Percentiles rank a stretch among this genome's conserved stretches.
Evolutionary conservation across 2,797 vertebrate species (phyloP).

Genomic region (Phalanger gymnotis): DNA sequence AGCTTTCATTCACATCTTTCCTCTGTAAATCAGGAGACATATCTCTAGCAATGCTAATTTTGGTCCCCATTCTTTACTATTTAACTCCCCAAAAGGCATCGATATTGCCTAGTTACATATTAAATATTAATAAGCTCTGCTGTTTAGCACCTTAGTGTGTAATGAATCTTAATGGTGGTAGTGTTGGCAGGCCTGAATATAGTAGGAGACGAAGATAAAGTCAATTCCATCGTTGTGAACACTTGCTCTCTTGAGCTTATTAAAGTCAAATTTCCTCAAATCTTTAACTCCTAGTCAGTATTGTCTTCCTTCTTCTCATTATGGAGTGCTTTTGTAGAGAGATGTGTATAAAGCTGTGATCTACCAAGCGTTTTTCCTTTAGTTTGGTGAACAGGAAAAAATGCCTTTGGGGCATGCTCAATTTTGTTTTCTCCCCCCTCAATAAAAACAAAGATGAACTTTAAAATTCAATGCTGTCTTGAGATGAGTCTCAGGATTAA

Average conservation of each 20-base stretch:
- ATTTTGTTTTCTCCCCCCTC: constrained; percentile 2
- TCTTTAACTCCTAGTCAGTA: not conserved
- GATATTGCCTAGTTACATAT: not conserved
- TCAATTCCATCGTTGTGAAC: not conserved
- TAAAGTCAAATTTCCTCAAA: not conserved
- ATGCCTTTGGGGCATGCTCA: constrained; percentile 27
- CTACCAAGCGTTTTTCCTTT: not conserved
- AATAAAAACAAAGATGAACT: constrained; percentile 31
- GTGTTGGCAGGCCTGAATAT: not conserved
- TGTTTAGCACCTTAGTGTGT: not conserved
- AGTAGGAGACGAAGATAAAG: not conserved
- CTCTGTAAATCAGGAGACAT: not conserved
- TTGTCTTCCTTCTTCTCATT: not conserved
- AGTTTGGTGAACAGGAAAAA: constrained; percentile 22
- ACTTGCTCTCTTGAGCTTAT: not conserved
- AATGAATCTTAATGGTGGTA: not conserved
- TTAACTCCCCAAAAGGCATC: not conserved
- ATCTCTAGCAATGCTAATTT: not conserved
- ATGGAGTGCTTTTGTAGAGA: not conserved
- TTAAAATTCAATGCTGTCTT: constrained; percentile 60
- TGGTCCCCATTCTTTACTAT: not conserved
- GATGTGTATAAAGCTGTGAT: not conserved
- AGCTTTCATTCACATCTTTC: not conserved
- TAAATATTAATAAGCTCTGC: constrained; percentile 21
- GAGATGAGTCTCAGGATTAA: constrained; percentile 1